A percentile compares a stretch with the other conserved stretches of the same genome.
Conservation (phyloP, 2,888 invertebrate species). For the Amaurobius ferox region DNA sequence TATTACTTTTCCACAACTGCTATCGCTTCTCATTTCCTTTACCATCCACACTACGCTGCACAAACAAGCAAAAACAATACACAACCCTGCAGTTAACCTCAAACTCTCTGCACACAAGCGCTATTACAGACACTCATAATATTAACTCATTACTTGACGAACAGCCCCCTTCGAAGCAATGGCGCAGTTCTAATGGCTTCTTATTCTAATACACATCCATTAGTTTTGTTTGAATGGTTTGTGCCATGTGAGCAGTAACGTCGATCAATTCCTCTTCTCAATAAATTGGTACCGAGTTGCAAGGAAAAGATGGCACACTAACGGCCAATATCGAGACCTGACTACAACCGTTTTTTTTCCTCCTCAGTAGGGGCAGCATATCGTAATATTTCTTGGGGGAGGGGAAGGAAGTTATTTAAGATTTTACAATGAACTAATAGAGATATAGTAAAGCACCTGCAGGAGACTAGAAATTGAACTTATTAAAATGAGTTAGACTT, state of each 20-base stretch:
- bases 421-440: too few species aligned
- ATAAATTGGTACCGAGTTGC: conserved; percentile 15
- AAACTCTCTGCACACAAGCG: neutral
- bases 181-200: conserved; percentile 38
- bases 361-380: too few species aligned
- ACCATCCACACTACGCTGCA: neutral
- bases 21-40: conserved; percentile 22
- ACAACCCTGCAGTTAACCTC: neutral
- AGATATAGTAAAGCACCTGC: too few species aligned
- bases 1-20: conserved; percentile 20
- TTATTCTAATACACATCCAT: conserved; percentile 33
- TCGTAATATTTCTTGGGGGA: too few species aligned
- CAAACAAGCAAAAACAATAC: conserved; percentile 1
- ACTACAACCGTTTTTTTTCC: too few species aligned
- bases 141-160: conserved; percentile 32
- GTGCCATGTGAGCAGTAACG: conserved; percentile 14
- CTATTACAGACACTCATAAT: conserved; percentile 3
- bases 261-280: conserved; percentile 22
- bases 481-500: too few species aligned
- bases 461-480: too few species aligned
- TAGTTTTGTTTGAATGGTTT: conserved; percentile 52
- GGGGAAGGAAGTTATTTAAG: too few species aligned
- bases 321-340: neutral
- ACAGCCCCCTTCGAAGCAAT: conserved; percentile 34
- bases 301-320: neutral